Evolutionary conservation across 2,888 invertebrate genomes (phyloP).

Genomic region (Diabrotica balteata): DNA sequence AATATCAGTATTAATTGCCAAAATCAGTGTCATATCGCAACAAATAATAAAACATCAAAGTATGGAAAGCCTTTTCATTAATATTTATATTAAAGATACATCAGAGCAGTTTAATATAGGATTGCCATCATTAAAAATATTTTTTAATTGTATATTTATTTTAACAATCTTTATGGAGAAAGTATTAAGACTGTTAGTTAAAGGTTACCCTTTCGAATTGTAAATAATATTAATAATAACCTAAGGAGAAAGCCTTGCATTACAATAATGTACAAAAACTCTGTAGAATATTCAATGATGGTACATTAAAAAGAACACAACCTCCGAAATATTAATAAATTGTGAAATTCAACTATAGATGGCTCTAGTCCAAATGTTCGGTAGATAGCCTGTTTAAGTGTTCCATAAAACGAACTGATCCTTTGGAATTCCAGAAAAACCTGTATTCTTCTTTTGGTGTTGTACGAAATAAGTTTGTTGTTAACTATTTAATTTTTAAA

Average conservation of each 20-base stretch:
- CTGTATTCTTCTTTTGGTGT: no score
- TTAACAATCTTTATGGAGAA: constrained; percentile 23
- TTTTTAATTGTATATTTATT: constrained; percentile 18
- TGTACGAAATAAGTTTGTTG: no score
- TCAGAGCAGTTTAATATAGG: neutral
- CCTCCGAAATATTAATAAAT: neutral
- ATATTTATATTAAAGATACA: neutral
- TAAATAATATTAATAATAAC: constrained; percentile 12
- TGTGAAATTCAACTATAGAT: neutral
- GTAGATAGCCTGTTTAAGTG: no score
- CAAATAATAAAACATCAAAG: no score
- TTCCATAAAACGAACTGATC: no score
- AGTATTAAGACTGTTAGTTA: constrained; percentile 27
- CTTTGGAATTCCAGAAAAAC: no score
- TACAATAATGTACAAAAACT: constrained; percentile 25
- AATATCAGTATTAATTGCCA: no score
- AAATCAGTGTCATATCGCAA: no score
- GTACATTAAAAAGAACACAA: neutral
- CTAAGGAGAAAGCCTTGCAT: constrained; percentile 27
- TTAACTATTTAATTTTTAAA: no score
- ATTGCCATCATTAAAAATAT: neutral
- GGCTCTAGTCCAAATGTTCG: neutral
- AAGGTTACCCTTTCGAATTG: constrained; percentile 21
- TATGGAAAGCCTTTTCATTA: no score
- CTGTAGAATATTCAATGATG: neutral